Conservation (phyloP, 2,113 vertebrate species). For the Coptodon bakossiorum region DNA sequence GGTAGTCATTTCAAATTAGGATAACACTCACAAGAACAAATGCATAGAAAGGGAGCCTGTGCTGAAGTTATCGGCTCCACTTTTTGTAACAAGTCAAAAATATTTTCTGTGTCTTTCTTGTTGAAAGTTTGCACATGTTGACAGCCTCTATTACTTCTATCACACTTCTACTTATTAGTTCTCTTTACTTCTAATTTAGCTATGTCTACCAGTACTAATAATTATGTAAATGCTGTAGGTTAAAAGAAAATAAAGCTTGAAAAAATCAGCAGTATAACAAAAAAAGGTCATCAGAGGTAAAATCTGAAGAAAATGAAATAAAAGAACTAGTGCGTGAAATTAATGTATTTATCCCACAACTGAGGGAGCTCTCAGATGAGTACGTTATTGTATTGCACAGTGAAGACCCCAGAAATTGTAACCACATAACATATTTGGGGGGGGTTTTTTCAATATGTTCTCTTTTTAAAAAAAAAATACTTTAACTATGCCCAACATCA, state of each 20-base stretch:
- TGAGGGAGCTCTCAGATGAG: neutral
- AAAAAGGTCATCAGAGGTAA: neutral
- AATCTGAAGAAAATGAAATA: neutral
- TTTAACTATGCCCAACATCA: neutral
- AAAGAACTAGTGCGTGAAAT: neutral
- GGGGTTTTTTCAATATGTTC: fast-evolving
- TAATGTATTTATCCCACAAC: neutral
- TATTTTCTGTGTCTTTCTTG: neutral
- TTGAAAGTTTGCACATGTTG: neutral
- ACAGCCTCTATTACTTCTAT: neutral
- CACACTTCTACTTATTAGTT: neutral
- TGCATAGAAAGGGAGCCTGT: neutral
- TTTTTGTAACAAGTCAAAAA: neutral
- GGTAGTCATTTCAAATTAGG: neutral
- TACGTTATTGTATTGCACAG: fast-evolving
- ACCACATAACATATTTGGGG: neutral
- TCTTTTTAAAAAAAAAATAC: fast-evolving
- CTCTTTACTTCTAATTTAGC: neutral
- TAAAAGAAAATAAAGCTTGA: neutral
- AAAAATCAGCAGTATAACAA: neutral
- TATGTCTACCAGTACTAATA: neutral
- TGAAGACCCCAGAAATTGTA: neutral
- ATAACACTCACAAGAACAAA: neutral
- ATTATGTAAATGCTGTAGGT: neutral
- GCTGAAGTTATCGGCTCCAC: neutral